phyloP scores from a whole-genome alignment of 1,140 invertebrate species.

The Conopomorpha cramerella region DNA sequence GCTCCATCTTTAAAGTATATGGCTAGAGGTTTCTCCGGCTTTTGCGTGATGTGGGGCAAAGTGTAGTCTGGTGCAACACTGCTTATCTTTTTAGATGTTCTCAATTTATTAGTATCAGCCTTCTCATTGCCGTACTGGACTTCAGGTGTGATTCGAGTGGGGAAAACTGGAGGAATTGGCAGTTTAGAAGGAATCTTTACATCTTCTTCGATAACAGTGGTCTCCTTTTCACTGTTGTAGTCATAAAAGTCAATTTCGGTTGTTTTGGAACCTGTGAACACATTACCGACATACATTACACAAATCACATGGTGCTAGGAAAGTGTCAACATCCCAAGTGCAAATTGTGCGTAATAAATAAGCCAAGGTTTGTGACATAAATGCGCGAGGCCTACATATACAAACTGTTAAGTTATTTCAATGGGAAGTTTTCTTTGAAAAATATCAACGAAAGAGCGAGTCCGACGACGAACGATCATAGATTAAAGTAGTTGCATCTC shows the following conservation, averaged over 20 bases:
- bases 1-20: slow-evolving; percentile 36
- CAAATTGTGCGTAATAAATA: no score
- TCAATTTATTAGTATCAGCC: slow-evolving; percentile 24
- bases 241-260: slow-evolving; percentile 51
- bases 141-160: slow-evolving; percentile 46
- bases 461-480: no score
- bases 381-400: no score
- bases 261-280: slow-evolving; percentile 40
- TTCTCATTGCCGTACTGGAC: slow-evolving; percentile 57
- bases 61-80: slow-evolving; percentile 25
- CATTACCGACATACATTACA: no score
- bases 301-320: no score
- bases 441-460: no score
- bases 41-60: slow-evolving; percentile 44
- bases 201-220: slow-evolving; percentile 19
- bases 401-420: no score
- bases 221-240: slow-evolving; percentile 24
- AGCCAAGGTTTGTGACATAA: no score
- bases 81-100: slow-evolving; percentile 29
- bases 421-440: no score
- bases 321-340: no score
- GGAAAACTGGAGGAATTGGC: slow-evolving; percentile 43
- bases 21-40: slow-evolving; percentile 42
- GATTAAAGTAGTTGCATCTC: no score
- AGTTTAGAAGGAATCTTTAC: no score